Evolutionary conservation across 2,797 vertebrate genomes (phyloP).

Genomic region (Neostethus bicornis): DNA sequence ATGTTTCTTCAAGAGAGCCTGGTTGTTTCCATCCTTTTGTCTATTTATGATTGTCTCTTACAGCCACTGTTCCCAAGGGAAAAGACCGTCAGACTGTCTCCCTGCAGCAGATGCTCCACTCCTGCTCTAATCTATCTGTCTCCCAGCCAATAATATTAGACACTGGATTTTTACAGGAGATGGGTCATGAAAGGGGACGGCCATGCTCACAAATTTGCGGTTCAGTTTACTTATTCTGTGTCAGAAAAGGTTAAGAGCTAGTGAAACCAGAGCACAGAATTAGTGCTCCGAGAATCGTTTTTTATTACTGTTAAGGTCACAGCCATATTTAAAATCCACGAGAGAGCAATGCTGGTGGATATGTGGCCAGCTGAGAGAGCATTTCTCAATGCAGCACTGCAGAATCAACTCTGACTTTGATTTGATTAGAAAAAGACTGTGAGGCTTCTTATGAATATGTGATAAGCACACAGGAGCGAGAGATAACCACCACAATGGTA

Average conservation of each 20-base stretch:
- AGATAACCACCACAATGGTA: conserved; percentile 50
- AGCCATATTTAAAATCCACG: conserved; percentile 72
- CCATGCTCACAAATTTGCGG: conserved; percentile 50
- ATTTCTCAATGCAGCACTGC: conserved; percentile 27
- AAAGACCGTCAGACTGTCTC: conserved; percentile 69
- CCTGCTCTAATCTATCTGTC: conserved; percentile 67
- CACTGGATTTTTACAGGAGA: conserved; percentile 42
- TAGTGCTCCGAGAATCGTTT: conserved; percentile 72
- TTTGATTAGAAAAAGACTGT: conserved; percentile 62
- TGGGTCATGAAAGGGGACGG: background rate
- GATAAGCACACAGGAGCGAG: conserved; percentile 34
- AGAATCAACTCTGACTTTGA: conserved; percentile 55
- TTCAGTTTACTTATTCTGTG: conserved; percentile 58
- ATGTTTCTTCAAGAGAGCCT: conserved; percentile 49
- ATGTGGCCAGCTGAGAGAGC: conserved; percentile 55
- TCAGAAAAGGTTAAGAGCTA: conserved; percentile 71
- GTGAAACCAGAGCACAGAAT: conserved; percentile 68
- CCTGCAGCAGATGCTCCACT: conserved; percentile 75
- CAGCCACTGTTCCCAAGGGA: conserved; percentile 66
- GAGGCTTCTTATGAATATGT: conserved; percentile 45
- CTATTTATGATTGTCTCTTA: conserved; percentile 73
- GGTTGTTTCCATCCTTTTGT: conserved; percentile 58
- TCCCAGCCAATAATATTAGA: conserved; percentile 72
- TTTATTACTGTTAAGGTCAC: conserved; percentile 78
- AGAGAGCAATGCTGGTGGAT: conserved; percentile 45